Evolutionary conservation across 2,888 invertebrate species (phyloP).

Genomic region (Dynastes maya): DNA sequence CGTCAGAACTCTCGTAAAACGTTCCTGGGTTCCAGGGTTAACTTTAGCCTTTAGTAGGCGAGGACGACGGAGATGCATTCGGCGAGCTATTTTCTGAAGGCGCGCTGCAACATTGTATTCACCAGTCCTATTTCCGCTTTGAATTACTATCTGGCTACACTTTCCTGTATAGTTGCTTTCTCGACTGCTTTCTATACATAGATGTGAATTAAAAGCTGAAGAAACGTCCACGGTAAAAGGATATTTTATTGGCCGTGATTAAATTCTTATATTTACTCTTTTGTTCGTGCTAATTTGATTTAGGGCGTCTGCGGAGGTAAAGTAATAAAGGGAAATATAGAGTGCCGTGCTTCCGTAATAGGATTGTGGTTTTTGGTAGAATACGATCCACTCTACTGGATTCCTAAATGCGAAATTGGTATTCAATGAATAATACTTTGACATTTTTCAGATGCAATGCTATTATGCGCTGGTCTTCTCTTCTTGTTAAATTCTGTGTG

Average conservation of each 20-base stretch:
- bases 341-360: no score
- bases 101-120: conserved; percentile 32
- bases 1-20: conserved; percentile 57
- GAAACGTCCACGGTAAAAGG: not conserved
- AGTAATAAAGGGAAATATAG: no score
- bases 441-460: no score
- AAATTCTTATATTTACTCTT: not conserved
- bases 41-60: conserved; percentile 5
- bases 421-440: no score
- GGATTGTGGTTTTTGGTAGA: no score
- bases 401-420: no score
- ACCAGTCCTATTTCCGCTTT: conserved; percentile 11
- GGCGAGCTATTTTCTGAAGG: conserved; percentile 8
- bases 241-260: not conserved
- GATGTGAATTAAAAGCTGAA: conserved; percentile 20
- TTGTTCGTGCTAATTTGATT: not conserved
- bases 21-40: conserved; percentile 33
- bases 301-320: no score
- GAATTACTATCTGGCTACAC: conserved; percentile 10
- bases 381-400: no score
- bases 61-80: conserved; percentile 7
- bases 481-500: no score
- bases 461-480: no score
- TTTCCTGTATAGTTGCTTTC: not conserved
- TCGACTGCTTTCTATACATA: not conserved